Conservation (phyloP, 2,797 vertebrate species). For the Urocyon cinereoargenteus region DNA sequence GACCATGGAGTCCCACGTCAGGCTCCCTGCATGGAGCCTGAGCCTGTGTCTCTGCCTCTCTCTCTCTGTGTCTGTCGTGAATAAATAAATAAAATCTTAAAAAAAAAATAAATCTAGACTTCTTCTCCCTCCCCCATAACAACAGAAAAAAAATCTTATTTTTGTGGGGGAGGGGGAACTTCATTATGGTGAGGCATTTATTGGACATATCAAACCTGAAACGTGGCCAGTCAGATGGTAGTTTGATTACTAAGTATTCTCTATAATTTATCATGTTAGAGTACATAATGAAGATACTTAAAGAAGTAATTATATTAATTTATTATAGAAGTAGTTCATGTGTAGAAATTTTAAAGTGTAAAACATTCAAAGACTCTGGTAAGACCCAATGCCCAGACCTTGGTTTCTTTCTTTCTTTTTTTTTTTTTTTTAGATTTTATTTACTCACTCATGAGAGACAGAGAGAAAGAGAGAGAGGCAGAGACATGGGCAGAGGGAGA, state of each 20-base stretch:
- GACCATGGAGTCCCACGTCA: too few species aligned
- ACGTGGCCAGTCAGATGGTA: neutral
- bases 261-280: neutral
- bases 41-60: too few species aligned
- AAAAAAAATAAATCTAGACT: neutral
- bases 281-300: neutral
- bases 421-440: too few species aligned
- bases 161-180: neutral
- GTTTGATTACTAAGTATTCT: neutral
- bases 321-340: neutral
- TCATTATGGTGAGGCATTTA: neutral
- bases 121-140: neutral
- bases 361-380: conserved; percentile 9
- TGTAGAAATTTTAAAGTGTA: neutral
- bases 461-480: too few species aligned
- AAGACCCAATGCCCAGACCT: conserved; percentile 13
- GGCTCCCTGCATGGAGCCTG: too few species aligned
- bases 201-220: conserved; percentile 24
- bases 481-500: too few species aligned
- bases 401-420: neutral
- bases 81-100: too few species aligned
- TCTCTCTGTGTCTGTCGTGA: too few species aligned
- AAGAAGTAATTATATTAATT: neutral
- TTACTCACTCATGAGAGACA: too few species aligned
- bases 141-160: neutral